Conservation (phyloP, 2,113 vertebrate genomes). For the Centropristis striata region DNA sequence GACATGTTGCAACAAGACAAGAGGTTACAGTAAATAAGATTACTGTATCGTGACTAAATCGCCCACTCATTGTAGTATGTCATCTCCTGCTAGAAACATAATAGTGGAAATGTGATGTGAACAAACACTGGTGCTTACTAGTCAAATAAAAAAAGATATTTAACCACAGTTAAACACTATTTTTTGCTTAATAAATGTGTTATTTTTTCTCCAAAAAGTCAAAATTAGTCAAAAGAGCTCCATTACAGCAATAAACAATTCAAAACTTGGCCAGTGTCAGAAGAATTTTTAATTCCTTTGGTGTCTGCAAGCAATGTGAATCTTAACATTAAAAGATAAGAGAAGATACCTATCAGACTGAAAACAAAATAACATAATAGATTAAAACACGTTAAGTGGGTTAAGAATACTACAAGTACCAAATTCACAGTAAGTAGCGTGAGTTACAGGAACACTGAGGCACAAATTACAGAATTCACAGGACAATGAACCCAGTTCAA, state of each 20-base stretch:
- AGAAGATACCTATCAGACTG: conserved; percentile 20
- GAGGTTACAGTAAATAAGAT: not conserved
- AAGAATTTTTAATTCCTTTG: conserved; percentile 85
- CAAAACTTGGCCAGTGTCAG: conserved; percentile 64
- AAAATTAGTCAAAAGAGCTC: not conserved
- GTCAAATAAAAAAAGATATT: not conserved
- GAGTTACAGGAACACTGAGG: conserved; percentile 60
- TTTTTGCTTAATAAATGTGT: not conserved
- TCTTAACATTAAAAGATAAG: conserved; percentile 60
- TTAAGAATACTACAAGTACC: conserved; percentile 59
- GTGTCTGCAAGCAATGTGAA: conserved; percentile 77
- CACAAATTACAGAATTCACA: conserved; percentile 68
- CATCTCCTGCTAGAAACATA: not conserved
- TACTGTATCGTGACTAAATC: conserved; percentile 2
- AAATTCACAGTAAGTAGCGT: conserved; percentile 60
- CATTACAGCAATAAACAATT: conserved; percentile 21
- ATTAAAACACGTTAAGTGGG: conserved; percentile 51
- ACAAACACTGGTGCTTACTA: not conserved
- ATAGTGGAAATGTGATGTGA: not conserved
- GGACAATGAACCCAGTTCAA: conserved; percentile 33
- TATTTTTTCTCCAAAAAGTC: not conserved
- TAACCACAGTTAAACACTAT: not conserved
- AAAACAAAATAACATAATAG: conserved; percentile 44
- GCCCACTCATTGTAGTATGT: not conserved
- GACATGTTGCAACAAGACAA: not conserved